A percentile compares a stretch with the other conserved stretches of the same genome.
Conservation (phyloP, 1,140 invertebrate species). For the Steinernema feltiae region DNA sequence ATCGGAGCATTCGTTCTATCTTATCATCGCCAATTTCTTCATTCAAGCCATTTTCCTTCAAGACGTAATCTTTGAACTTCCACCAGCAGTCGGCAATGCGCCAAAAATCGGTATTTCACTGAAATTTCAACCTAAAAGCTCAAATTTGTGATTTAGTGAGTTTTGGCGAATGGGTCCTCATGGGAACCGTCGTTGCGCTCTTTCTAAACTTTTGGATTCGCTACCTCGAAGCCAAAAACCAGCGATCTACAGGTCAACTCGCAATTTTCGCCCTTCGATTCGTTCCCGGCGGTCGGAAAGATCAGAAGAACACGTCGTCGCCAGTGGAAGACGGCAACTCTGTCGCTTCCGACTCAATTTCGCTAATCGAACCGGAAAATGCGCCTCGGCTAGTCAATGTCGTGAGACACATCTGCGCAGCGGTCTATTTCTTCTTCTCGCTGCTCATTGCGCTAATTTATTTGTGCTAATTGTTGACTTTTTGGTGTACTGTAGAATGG, state of each 20-base stretch:
- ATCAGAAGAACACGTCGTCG: neutral
- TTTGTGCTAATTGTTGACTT: no score
- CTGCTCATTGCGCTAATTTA: neutral
- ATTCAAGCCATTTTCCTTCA: conserved; percentile 38
- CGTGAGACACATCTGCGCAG: neutral
- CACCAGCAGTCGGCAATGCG: conserved; percentile 35
- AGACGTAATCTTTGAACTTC: conserved; percentile 30
- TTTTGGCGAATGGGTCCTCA: neutral
- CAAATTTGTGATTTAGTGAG: neutral
- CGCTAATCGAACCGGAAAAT: neutral
- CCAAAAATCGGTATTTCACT: conserved; percentile 28
- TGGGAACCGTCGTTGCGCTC: neutral
- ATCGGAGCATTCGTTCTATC: conserved; percentile 35
- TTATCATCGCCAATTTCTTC: conserved; percentile 41
- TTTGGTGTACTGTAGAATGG: no score
- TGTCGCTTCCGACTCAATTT: neutral
- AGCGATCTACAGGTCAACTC: neutral
- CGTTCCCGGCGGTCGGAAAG: neutral
- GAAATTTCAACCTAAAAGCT: neutral
- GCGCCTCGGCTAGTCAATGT: neutral
- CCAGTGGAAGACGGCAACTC: neutral
- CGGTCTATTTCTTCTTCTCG: neutral
- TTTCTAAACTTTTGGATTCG: neutral
- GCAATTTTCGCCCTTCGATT: neutral
- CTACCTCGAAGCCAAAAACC: neutral